These are phyloP conservation scores for Coregonus suidteri DNA, from an alignment of 2,797 vertebrate species.

Conservation along the genomic window DNA sequence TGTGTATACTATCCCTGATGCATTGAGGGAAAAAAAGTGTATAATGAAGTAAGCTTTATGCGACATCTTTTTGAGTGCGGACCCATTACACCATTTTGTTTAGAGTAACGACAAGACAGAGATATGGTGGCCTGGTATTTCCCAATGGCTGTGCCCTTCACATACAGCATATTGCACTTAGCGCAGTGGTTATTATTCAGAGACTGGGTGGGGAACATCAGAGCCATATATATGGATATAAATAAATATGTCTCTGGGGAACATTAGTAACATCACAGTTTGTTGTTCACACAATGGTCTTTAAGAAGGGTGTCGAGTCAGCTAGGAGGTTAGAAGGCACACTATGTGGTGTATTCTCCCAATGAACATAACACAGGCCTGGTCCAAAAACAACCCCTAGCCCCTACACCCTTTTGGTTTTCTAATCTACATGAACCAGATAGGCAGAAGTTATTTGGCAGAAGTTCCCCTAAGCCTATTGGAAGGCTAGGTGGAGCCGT, in stretches of 20 bases:
- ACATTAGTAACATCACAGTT: conserved; percentile 20
- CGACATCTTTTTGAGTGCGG: too few relatives aligned
- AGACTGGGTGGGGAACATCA: conserved; percentile 15
- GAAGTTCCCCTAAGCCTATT: background rate
- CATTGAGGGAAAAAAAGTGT: too few relatives aligned
- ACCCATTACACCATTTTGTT: background rate
- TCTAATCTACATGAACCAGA: background rate
- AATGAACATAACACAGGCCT: conserved; percentile 36
- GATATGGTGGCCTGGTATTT: conserved; percentile 40
- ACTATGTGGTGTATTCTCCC: background rate
- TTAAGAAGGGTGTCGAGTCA: conserved; percentile 24
- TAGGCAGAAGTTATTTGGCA: background rate
- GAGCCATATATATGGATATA: background rate
- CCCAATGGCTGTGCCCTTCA: conserved; percentile 44
- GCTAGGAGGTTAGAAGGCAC: conserved; percentile 8
- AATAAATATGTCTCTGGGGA: background rate
- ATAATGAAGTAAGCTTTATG: too few relatives aligned
- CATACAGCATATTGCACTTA: conserved; percentile 43
- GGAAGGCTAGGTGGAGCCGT: background rate
- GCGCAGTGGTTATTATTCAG: conserved; percentile 19
- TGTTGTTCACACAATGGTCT: conserved; percentile 34
- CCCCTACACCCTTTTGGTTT: conserved; percentile 13
- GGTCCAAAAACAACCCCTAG: conserved; percentile 11
- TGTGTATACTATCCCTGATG: too few relatives aligned
- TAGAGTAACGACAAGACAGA: conserved; percentile 36